Evolutionary conservation across 2,888 invertebrate genomes (phyloP).

Genomic region (Trichopoda pennipes): DNA sequence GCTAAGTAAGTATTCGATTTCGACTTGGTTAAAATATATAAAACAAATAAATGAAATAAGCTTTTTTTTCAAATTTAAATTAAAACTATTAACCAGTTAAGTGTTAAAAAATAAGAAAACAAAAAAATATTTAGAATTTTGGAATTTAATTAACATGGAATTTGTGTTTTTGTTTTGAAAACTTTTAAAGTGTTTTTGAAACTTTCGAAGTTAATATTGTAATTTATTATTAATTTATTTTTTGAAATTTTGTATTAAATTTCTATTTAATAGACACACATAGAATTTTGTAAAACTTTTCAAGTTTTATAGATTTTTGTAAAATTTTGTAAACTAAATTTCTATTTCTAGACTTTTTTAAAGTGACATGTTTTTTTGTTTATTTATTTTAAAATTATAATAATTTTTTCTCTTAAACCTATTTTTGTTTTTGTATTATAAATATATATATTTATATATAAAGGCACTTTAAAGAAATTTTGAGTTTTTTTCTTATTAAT

Average conservation of each 20-base stretch:
- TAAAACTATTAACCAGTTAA: conserved; percentile 31
- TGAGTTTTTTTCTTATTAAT: conserved; percentile 32
- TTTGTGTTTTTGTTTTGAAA: conserved; percentile 29
- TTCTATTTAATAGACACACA: conserved; percentile 47
- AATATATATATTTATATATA: conserved; percentile 48
- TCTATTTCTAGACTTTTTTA: conserved; percentile 39
- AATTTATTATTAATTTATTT: not conserved
- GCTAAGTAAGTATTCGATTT: conserved; percentile 10
- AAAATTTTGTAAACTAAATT: conserved; percentile 14
- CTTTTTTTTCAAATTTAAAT: conserved; percentile 44
- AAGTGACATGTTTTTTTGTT: conserved; percentile 27
- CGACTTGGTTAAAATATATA: not conserved
- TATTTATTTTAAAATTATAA: conserved; percentile 24
- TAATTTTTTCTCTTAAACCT: conserved; percentile 36
- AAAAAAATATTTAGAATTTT: conserved; percentile 30
- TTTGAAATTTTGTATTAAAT: not conserved
- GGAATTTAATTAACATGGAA: conserved; percentile 33
- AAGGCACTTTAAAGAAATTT: conserved; percentile 67
- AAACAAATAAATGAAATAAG: not conserved
- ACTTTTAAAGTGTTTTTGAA: conserved; percentile 34
- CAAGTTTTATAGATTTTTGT: conserved; percentile 34
- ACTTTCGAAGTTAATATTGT: conserved; percentile 52
- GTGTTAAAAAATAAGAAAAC: not conserved
- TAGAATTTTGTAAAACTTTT: conserved; percentile 46
- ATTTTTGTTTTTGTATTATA: conserved; percentile 27